A percentile compares a stretch with the other conserved stretches of the same genome.
These are phyloP conservation scores for Ceratotherium simum DNA, from an alignment of 2,113 vertebrate genomes.

Conservation along the genomic window DNA sequence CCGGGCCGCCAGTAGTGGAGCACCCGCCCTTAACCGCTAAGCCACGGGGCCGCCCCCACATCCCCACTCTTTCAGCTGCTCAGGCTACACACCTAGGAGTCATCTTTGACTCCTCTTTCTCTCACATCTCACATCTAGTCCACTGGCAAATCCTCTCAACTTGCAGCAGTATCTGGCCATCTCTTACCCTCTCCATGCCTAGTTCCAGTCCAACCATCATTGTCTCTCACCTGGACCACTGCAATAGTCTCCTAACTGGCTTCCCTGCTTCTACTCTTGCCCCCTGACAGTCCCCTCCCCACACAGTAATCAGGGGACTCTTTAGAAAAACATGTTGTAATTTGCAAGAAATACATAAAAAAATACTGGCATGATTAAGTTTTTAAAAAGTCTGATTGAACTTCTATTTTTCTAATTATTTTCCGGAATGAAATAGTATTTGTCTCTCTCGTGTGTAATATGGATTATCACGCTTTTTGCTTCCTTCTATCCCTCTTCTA, in stretches of 20 bases:
- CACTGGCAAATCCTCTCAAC: neutral
- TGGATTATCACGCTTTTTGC: neutral
- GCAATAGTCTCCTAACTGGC: neutral
- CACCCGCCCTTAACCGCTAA: no score
- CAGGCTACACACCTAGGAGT: neutral
- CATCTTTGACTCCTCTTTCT: neutral
- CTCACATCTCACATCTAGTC: neutral
- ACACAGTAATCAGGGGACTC: neutral
- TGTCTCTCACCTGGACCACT: neutral
- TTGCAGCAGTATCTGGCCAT: neutral
- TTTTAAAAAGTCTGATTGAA: neutral
- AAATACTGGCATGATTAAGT: neutral
- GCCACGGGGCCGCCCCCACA: no score
- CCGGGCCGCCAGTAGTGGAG: no score
- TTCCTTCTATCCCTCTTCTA: neutral
- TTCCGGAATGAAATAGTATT: neutral
- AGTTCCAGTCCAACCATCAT: no score
- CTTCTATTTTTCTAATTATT: neutral
- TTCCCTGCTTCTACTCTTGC: neutral
- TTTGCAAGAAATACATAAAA: neutral
- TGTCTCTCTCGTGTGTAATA: neutral
- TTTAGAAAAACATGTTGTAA: neutral
- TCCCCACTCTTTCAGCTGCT: neutral
- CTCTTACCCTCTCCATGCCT: neutral
- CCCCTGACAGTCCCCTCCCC: neutral